phyloP scores from a whole-genome alignment of 1,140 invertebrate genomes.

The Tribolium madens region DNA sequence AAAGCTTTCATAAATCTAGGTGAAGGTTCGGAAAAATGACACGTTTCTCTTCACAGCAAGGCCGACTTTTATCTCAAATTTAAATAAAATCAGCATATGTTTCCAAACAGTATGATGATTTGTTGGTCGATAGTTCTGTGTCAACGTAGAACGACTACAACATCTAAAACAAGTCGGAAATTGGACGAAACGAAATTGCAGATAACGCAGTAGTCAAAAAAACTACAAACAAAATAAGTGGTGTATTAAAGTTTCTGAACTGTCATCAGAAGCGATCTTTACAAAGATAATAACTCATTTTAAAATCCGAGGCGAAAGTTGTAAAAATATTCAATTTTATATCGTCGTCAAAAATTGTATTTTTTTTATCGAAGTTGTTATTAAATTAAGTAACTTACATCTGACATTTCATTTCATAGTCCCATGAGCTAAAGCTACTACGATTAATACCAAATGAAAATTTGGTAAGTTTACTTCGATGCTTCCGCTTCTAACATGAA shows the following conservation, averaged over 20 bases:
- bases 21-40: neutral
- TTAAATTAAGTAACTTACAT: neutral
- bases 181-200: conserved; percentile 39
- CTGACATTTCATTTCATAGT: neutral
- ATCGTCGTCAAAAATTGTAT: neutral
- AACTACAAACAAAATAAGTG: conserved; percentile 40
- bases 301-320: conserved; percentile 2
- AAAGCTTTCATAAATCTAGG: neutral
- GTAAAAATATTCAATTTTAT: conserved; percentile 1
- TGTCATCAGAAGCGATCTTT: neutral
- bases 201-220: conserved; percentile 41
- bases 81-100: conserved; percentile 24
- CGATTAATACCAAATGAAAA: conserved; percentile 8
- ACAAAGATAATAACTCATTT: conserved; percentile 1
- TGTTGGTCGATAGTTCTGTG: conserved; percentile 35
- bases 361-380: neutral
- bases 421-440: neutral
- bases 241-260: conserved; percentile 28
- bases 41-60: neutral
- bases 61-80: conserved; percentile 8
- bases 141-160: conserved; percentile 21
- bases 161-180: conserved; percentile 35
- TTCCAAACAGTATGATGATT: conserved; percentile 18
- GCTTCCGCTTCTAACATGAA: neutral
- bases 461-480: conserved; percentile 8